Conservation (phyloP, 2,113 vertebrate genomes). For the Cyrtonyx montezumae region DNA sequence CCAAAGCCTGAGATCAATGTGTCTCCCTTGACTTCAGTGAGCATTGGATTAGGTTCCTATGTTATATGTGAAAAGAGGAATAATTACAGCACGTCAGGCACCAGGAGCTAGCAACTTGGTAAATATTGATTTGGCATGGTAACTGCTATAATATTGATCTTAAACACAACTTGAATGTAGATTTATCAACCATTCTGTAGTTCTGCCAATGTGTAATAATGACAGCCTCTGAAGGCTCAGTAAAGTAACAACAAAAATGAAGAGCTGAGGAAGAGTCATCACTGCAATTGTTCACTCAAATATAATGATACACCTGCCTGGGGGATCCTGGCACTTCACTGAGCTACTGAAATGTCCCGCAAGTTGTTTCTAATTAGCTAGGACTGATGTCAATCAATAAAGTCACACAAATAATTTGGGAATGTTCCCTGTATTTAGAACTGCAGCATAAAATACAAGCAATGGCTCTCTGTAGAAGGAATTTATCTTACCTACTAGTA, state of each 20-base stretch:
- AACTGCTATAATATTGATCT: conserved; percentile 39
- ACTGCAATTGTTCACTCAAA: not conserved
- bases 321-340: not conserved
- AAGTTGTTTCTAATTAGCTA: not conserved
- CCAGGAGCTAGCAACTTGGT: not conserved
- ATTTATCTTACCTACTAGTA: conserved; percentile 12
- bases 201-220: not conserved
- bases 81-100: not conserved
- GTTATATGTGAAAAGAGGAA: not conserved
- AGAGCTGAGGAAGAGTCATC: not conserved
- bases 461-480: not conserved
- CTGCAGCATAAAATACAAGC: not conserved
- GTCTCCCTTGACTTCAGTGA: not conserved
- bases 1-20: not conserved
- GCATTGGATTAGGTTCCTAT: not conserved
- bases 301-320: not conserved
- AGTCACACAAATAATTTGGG: not conserved
- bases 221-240: not conserved
- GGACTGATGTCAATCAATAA: not conserved
- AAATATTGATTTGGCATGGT: conserved; percentile 26
- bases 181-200: conserved; percentile 39
- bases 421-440: not conserved
- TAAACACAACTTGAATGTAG: conserved; percentile 16
- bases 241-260: not conserved
- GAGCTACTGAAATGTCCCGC: not conserved